Evolutionary conservation across 2,888 invertebrate genomes (phyloP).

Genomic region (Metacarcinus magister): DNA sequence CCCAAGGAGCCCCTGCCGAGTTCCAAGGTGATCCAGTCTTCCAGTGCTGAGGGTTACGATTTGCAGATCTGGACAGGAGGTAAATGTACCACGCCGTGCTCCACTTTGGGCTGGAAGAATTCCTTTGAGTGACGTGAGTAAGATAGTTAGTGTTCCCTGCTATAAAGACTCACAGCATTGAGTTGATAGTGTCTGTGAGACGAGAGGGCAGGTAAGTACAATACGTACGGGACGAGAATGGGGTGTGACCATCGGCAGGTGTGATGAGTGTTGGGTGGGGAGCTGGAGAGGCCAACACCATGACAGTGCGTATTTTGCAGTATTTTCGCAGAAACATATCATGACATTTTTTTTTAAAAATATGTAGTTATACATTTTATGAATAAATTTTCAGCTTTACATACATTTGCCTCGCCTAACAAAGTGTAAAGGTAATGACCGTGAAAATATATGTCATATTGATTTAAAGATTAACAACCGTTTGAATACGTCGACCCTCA

Average conservation of each 20-base stretch:
- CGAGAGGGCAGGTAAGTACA: neutral
- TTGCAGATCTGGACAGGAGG: neutral
- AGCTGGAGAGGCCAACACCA: neutral
- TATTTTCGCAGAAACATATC: neutral
- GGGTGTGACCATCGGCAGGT: neutral
- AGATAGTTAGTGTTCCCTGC: neutral
- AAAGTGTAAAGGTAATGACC: neutral
- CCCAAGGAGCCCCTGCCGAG: neutral
- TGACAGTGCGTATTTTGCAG: neutral
- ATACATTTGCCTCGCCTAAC: neutral
- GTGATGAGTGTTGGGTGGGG: neutral
- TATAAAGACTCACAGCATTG: neutral
- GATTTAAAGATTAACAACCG: neutral
- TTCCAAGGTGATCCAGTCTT: conserved; percentile 46
- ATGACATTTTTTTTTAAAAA: neutral
- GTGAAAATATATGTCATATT: neutral
- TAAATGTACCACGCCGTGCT: neutral
- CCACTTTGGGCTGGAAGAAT: conserved; percentile 10
- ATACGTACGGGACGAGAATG: neutral
- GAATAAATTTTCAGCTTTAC: neutral
- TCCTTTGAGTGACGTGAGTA: neutral
- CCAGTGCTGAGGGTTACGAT: neutral
- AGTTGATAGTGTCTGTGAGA: neutral
- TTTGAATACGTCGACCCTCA: neutral
- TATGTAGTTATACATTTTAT: neutral